Percentiles rank a stretch among this genome's conserved stretches.
Conservation (phyloP, 2,797 vertebrate species). For the Carduelis carduelis region DNA sequence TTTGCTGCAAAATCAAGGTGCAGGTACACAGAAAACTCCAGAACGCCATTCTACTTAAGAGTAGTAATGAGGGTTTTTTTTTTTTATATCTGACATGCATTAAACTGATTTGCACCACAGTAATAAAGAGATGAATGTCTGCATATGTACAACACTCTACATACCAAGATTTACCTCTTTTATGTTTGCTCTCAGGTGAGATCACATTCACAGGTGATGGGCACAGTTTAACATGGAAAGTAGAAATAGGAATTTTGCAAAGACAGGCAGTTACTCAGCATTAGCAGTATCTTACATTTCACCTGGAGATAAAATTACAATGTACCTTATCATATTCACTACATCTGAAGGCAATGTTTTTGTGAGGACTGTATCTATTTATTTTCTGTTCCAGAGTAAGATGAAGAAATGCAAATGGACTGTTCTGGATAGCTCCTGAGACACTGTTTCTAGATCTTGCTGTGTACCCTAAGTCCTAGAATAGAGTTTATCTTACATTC, state of each 20-base stretch:
- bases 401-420: background rate
- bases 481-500: background rate
- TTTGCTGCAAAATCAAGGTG: background rate
- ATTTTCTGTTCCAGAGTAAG: background rate
- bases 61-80: background rate
- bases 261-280: background rate
- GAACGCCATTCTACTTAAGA: background rate
- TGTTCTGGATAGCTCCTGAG: background rate
- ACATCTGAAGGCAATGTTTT: background rate
- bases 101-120: background rate
- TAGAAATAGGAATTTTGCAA: background rate
- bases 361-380: background rate
- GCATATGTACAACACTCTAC: background rate
- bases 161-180: background rate
- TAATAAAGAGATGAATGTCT: background rate
- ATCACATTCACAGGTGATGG: background rate
- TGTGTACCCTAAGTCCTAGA: background rate
- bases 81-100: background rate
- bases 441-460: background rate
- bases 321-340: constrained; percentile 22
- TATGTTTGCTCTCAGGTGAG: background rate
- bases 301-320: constrained; percentile 50
- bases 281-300: background rate
- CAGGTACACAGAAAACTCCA: background rate
- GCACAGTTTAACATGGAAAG: background rate